Conservation (phyloP, 1,140 invertebrate genomes). For the Drosophila parabipectinata region DNA sequence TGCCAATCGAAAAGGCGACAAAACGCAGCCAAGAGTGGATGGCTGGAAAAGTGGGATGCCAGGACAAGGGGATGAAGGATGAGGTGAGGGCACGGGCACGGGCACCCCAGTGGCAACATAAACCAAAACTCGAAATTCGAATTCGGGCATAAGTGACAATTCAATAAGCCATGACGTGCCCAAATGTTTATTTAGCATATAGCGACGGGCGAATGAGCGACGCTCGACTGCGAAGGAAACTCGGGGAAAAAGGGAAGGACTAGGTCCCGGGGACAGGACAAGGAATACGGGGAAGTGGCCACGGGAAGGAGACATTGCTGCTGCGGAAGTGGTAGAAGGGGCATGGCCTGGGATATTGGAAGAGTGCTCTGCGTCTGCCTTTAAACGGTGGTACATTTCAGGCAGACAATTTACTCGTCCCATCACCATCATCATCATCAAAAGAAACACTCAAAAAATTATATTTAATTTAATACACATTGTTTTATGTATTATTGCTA, state of each 20-base stretch:
- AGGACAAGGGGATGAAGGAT: neutral
- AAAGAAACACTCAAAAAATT: conserved; percentile 11
- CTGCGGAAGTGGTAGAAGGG: conserved; percentile 50
- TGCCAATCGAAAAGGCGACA: conserved; percentile 68
- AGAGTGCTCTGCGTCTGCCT: conserved; percentile 56
- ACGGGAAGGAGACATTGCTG: conserved; percentile 11
- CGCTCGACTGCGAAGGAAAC: conserved; percentile 53
- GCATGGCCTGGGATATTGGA: conserved; percentile 4
- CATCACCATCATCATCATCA: conserved; percentile 24
- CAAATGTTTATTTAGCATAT: conserved; percentile 83
- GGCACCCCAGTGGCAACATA: conserved; percentile 1
- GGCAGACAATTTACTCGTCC: conserved; percentile 74
- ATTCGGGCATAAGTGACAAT: conserved; percentile 83
- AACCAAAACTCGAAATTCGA: conserved; percentile 55
- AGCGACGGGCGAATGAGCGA: conserved; percentile 79
- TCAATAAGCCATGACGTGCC: conserved; percentile 83
- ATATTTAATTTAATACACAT: too few relatives aligned
- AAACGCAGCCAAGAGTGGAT: conserved; percentile 20
- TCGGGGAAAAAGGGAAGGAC: conserved; percentile 11
- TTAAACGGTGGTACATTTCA: conserved; percentile 76
- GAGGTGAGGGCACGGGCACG: neutral
- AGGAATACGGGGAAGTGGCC: conserved; percentile 16
- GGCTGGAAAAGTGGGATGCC: neutral
- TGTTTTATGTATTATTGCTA: too few relatives aligned
- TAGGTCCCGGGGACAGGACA: neutral